A percentile compares a stretch with the other conserved stretches of the same genome.
phyloP scores from a whole-genome alignment of 1,140 invertebrate genomes.

The Drosophila subobscura region DNA sequence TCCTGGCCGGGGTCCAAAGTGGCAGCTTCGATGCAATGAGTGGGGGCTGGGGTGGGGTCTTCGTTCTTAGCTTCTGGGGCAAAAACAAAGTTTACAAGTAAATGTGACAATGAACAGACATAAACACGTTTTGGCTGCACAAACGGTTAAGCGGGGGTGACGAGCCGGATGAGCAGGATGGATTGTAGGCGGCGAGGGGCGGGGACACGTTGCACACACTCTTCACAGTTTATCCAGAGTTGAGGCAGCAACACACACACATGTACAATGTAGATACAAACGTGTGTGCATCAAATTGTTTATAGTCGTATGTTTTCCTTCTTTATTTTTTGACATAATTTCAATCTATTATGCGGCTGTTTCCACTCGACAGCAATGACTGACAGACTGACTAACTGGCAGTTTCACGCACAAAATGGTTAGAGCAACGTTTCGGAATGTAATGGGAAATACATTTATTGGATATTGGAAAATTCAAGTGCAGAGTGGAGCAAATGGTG shows the following conservation, averaged over 20 bases:
- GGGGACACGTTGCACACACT: constrained; percentile 1
- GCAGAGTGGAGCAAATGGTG: no score
- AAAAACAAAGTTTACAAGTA: constrained; percentile 56
- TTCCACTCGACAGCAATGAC: no score
- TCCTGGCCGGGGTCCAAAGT: constrained; percentile 52
- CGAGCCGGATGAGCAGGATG: neutral
- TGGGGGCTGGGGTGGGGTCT: neutral
- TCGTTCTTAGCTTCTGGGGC: no score
- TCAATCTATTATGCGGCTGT: no score
- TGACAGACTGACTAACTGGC: no score
- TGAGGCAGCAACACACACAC: constrained; percentile 31
- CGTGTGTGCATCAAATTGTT: constrained; percentile 65
- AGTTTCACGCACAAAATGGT: no score
- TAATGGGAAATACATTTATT: no score
- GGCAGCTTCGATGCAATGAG: constrained; percentile 30
- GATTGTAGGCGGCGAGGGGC: no score
- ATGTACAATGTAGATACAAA: constrained; percentile 38
- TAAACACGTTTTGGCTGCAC: constrained; percentile 68
- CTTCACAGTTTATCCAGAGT: constrained; percentile 43
- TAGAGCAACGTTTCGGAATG: no score
- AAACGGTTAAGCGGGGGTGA: constrained; percentile 46
- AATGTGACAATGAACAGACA: constrained; percentile 72
- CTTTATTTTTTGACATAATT: neutral
- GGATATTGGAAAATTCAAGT: no score
- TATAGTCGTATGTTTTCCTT: constrained; percentile 23